Base-by-base conservation (phyloP, 1,140 invertebrate genomes). In the Hydropsyche tenuis region DNA sequence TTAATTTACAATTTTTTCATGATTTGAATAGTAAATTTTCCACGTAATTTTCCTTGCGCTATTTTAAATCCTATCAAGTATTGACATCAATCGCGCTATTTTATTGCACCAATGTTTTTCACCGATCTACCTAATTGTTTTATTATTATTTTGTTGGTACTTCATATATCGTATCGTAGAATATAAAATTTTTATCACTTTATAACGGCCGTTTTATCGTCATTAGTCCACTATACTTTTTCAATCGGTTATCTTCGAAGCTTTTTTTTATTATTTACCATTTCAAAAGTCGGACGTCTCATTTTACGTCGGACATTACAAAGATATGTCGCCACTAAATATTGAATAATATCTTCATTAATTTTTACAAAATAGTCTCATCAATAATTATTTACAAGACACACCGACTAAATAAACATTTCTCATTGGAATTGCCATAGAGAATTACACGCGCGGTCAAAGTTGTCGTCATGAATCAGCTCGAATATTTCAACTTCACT, bases 191-290 rank as follows among this genome's bases (percentile, higher is more conserved):
- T 63, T 63, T 63, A 63, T 63, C 23, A 37, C 27, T 63, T 63
- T 63, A 63, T 37, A 63, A 63, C 60, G 60, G 60, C 23, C 60
- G 14, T 37, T 63, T 63, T 63, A 63, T 37, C 27, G 60, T 63
- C 60, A 37, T 63, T 63, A 63, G 60, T 27, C 60, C 27, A 63
- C 18, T 60, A 63, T 12, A 63, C 22, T 63, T 63, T 63, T 63
- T 27, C 60, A 63, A 63, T 63, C 27, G 60, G 22, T 20, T 18
- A 53, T 53, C 20, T 53, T 53, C 14, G 46, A 14, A n/a, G 46
- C 12, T 48, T 9, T 18, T 53, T 18, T 53, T 53, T 53, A 37
- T 37, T 18, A 18, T 18, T 53, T 53, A 7, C 18, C 16, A 18
- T 53, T 20, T 53, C 20, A 20, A 53, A 53, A 53, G 48, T 18